phyloP scores from a whole-genome alignment of 2,888 invertebrate genomes.

The Drosophila formosana region DNA sequence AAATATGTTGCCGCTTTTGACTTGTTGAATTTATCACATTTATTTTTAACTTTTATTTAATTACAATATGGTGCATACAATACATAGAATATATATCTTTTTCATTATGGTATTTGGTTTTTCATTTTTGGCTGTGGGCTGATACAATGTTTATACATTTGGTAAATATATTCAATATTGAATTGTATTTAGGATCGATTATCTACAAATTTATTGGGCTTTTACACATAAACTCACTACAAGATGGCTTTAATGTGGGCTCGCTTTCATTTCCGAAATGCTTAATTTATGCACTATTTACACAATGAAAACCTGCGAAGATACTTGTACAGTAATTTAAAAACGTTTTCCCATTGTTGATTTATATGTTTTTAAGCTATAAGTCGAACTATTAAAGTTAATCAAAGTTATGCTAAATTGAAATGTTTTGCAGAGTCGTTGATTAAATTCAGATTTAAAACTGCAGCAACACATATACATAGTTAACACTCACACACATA shows the following conservation, averaged over 20 bases:
- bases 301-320: slow-evolving; percentile 32
- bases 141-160: slow-evolving; percentile 32
- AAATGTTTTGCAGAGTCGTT: slow-evolving; percentile 32
- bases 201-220: slow-evolving; percentile 42
- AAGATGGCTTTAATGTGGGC: slow-evolving; percentile 45
- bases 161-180: slow-evolving; percentile 26
- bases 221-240: slow-evolving; percentile 50
- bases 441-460: slow-evolving; percentile 21
- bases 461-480: not conserved
- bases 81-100: slow-evolving; percentile 9
- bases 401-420: slow-evolving; percentile 33
- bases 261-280: slow-evolving; percentile 15
- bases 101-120: slow-evolving; percentile 14
- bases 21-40: slow-evolving; percentile 70
- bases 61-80: slow-evolving; percentile 55
- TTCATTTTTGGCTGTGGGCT: slow-evolving; percentile 27
- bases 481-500: slow-evolving; percentile 1
- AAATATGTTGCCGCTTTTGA: slow-evolving; percentile 17
- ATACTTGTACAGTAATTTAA: slow-evolving; percentile 61
- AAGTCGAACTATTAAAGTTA: slow-evolving; percentile 43
- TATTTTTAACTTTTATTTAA: slow-evolving; percentile 65
- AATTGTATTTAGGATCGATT: slow-evolving; percentile 40
- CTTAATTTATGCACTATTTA: slow-evolving; percentile 33
- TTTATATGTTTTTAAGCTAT: slow-evolving; percentile 17
- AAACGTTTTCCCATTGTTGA: slow-evolving; percentile 31